These are phyloP conservation scores for Dilophus febrilis DNA, from an alignment of 2,888 invertebrate species.

Conservation along the genomic window DNA sequence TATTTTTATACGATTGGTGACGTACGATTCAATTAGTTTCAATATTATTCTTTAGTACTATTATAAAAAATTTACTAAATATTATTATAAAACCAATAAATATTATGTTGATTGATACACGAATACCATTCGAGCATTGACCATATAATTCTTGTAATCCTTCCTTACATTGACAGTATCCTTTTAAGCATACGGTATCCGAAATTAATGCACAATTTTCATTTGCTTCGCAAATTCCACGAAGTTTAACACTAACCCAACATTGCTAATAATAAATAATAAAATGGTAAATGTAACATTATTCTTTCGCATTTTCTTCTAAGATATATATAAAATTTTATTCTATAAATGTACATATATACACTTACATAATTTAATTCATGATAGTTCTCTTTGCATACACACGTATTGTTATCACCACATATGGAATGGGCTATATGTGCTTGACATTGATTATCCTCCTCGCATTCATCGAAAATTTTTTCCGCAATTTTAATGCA, in stretches of 20 bases:
- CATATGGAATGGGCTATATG: slow-evolving; percentile 10
- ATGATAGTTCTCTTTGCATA: slow-evolving; percentile 11
- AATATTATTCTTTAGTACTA: no score
- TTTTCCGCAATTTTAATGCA: slow-evolving; percentile 18
- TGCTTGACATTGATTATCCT: slow-evolving; percentile 12
- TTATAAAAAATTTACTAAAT: no score
- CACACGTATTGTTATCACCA: slow-evolving; percentile 11
- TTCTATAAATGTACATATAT: background rate
- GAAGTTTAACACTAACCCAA: slow-evolving; percentile 12
- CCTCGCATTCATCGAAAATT: slow-evolving; percentile 10
- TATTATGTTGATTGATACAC: no score
- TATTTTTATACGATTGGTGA: no score
- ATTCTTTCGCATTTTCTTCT: no score
- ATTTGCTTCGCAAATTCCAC: slow-evolving; percentile 13
- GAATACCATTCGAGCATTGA: slow-evolving; percentile 7
- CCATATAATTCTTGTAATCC: slow-evolving; percentile 7
- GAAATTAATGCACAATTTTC: slow-evolving; percentile 12
- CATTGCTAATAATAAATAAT: slow-evolving; percentile 10
- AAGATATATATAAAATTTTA: background rate
- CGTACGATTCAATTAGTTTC: no score
- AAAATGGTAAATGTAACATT: background rate
- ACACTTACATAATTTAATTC: slow-evolving; percentile 10
- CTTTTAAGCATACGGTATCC: slow-evolving; percentile 9
- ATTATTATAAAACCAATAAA: no score
- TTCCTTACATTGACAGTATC: slow-evolving; percentile 10